phyloP scores from a whole-genome alignment of 2,113 vertebrate species.

The Gymnobelideus leadbeateri region DNA sequence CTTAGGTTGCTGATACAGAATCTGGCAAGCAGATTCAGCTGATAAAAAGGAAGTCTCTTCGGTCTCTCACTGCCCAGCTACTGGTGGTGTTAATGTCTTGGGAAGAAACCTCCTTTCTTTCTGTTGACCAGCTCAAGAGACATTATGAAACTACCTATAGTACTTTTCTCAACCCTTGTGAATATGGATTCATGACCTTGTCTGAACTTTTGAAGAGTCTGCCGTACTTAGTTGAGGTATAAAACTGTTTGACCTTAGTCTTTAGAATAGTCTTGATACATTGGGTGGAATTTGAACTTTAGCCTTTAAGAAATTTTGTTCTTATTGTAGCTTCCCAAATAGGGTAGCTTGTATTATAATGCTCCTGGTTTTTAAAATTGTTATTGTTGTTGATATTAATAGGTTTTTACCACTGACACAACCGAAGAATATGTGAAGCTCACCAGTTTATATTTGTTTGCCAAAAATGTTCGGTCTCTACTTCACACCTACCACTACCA shows the following conservation, averaged over 20 bases:
- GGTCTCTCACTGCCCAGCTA: slow-evolving; percentile 93
- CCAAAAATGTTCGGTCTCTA: slow-evolving; percentile 92
- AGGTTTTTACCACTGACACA: slow-evolving; percentile 88
- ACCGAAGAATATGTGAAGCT: slow-evolving; percentile 91
- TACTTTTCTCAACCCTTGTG: slow-evolving; percentile 92
- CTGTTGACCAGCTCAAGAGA: slow-evolving; percentile 89
- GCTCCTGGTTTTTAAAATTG: background rate
- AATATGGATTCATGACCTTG: slow-evolving; percentile 97
- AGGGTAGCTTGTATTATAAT: background rate
- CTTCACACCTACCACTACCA: slow-evolving; percentile 99
- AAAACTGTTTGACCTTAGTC: background rate
- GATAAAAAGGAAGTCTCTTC: slow-evolving; percentile 96
- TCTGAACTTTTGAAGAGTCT: slow-evolving; percentile 95
- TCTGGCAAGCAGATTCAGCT: slow-evolving; percentile 93
- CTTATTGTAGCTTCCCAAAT: background rate
- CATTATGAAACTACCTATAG: slow-evolving; percentile 87
- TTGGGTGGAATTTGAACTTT: background rate
- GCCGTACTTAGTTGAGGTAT: slow-evolving; percentile 95
- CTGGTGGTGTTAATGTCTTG: slow-evolving; percentile 95
- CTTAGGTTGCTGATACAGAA: slow-evolving; percentile 89
- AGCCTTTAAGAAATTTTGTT: background rate
- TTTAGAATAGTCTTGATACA: background rate
- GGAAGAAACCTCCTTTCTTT: slow-evolving; percentile 85
- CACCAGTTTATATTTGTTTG: slow-evolving; percentile 94
- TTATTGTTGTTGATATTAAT: background rate